Conservation (phyloP, 2,797 vertebrate genomes). For the Octomys mimax region DNA sequence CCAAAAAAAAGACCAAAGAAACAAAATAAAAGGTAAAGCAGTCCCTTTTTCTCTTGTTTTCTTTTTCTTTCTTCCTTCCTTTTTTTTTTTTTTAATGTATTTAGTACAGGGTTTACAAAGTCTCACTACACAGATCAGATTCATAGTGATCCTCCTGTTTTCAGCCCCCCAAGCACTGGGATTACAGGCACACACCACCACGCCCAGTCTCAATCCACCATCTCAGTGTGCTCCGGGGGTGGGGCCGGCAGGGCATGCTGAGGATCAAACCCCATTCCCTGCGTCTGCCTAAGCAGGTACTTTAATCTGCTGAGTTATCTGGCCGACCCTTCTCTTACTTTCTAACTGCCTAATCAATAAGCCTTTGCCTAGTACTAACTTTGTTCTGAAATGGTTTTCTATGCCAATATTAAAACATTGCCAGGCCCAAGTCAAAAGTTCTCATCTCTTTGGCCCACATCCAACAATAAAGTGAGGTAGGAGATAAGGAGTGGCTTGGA, state of each 20-base stretch:
- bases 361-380: not conserved
- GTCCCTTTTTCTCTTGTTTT: not conserved
- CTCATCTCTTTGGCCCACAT: not conserved
- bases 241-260: no score
- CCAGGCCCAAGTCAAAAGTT: not conserved
- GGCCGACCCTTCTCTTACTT: not conserved
- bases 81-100: no score
- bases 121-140: no score
- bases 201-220: no score
- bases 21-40: not conserved
- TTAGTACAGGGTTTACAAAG: no score
- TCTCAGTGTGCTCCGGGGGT: no score
- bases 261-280: no score
- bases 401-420: not conserved
- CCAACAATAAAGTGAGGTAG: not conserved
- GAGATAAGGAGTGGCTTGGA: not conserved
- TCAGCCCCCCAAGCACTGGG: no score
- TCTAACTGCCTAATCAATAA: not conserved
- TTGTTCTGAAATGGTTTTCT: not conserved
- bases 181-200: no score
- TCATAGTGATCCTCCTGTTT: no score
- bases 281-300: no score
- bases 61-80: not conserved
- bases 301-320: no score
- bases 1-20: not conserved